Evolutionary conservation across 2,797 vertebrate genomes (phyloP).

Genomic region (Sparus aurata): DNA sequence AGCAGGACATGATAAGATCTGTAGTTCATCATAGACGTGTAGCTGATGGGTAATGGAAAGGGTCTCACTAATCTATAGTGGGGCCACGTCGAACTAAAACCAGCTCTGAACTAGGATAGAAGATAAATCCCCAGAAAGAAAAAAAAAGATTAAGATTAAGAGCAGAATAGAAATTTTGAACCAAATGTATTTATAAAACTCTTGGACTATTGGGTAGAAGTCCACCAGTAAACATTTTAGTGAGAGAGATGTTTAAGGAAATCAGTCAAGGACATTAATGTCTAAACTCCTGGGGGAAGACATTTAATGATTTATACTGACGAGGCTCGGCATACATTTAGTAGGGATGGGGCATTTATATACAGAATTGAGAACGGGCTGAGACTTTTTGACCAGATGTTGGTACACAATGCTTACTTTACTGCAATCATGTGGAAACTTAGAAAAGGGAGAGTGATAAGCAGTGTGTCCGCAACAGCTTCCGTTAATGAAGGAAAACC

Average conservation of each 20-base stretch:
- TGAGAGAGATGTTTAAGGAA: not conserved
- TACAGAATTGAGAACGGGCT: not conserved
- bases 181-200: not conserved
- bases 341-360: not conserved
- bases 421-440: not conserved
- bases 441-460: not conserved
- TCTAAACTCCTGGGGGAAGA: not conserved
- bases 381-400: not conserved
- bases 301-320: not conserved
- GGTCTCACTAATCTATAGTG: not conserved
- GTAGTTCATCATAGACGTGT: not conserved
- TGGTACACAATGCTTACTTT: not conserved
- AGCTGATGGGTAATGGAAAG: not conserved
- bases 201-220: not conserved
- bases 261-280: not conserved
- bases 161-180: not conserved
- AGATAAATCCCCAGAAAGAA: not conserved
- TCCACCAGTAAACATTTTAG: not conserved
- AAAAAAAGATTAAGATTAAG: not conserved
- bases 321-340: not conserved
- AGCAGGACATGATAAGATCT: not conserved
- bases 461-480: not conserved
- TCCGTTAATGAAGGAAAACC: not conserved
- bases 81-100: not conserved
- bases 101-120: not conserved